Conservation (phyloP, 2,888 invertebrate species). For the Cerceris rybyensis region DNA sequence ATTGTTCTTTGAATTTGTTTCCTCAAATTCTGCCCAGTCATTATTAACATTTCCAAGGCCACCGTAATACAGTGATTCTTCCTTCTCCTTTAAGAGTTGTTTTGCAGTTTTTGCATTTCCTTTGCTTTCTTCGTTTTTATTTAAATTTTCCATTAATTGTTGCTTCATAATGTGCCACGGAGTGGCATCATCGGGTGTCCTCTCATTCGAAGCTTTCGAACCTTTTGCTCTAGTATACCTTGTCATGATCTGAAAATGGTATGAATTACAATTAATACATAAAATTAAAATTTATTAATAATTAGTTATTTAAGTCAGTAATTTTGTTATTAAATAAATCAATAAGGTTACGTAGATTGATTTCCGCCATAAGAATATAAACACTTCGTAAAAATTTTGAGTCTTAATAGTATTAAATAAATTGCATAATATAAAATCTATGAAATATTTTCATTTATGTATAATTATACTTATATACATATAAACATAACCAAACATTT, state of each 20-base stretch:
- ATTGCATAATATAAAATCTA: background rate
- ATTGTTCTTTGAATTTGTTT: conserved; percentile 16
- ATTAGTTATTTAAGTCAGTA: background rate
- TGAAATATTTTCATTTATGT: background rate
- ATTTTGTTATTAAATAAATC: no score
- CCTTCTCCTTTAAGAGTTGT: conserved; percentile 78
- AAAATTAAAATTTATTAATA: background rate
- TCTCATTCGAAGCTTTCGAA: conserved; percentile 89
- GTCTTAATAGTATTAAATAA: background rate
- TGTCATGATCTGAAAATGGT: conserved; percentile 83
- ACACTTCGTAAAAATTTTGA: no score
- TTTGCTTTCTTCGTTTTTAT: conserved; percentile 41
- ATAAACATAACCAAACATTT: no score
- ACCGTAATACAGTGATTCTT: conserved; percentile 71
- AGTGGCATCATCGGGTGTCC: conserved; percentile 87
- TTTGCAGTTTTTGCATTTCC: conserved; percentile 71
- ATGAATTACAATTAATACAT: background rate
- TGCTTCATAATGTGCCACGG: conserved; percentile 89
- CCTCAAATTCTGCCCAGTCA: conserved; percentile 78
- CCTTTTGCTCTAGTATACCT: conserved; percentile 89
- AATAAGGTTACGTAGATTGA: no score
- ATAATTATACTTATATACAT: no score
- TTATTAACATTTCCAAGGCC: conserved; percentile 60
- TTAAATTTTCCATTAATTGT: conserved; percentile 81
- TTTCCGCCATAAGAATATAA: no score